A percentile compares a stretch with the other conserved stretches of the same genome.
phyloP scores from a whole-genome alignment of 1,140 invertebrate species.

The Pectinophora gossypiella region DNA sequence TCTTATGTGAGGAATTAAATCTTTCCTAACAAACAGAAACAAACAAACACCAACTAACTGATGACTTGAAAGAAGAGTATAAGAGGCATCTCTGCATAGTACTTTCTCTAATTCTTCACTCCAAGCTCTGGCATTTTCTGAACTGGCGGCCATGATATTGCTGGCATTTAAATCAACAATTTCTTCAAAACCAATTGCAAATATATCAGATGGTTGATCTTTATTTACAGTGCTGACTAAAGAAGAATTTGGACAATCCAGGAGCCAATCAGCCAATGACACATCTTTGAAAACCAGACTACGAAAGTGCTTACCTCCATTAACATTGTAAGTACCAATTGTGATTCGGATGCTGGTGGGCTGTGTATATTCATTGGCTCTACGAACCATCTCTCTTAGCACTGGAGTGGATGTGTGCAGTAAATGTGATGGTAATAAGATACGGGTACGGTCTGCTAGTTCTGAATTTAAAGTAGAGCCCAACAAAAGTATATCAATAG shows the following conservation, averaged over 20 bases:
- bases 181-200: slow-evolving; percentile 99
- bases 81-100: slow-evolving; percentile 90
- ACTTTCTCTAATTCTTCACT: slow-evolving; percentile 96
- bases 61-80: slow-evolving; percentile 94
- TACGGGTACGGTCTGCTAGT: slow-evolving; percentile 91
- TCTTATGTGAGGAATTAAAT: slow-evolving; percentile 90
- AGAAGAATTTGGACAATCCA: slow-evolving; percentile 83
- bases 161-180: slow-evolving; percentile 99
- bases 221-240: slow-evolving; percentile 76
- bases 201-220: slow-evolving; percentile 90
- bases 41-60: slow-evolving; percentile 99
- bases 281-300: slow-evolving; percentile 97
- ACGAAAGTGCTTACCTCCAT: slow-evolving; percentile 98
- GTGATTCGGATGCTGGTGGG: slow-evolving; percentile 85
- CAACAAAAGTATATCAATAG: slow-evolving; percentile 96
- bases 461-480: slow-evolving; percentile 95
- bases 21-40: slow-evolving; percentile 94
- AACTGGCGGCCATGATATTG: slow-evolving; percentile 98
- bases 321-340: slow-evolving; percentile 99
- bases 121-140: slow-evolving; percentile 97
- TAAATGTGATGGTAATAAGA: slow-evolving; percentile 91
- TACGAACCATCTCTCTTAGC: slow-evolving; percentile 87
- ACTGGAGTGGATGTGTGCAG: slow-evolving; percentile 90
- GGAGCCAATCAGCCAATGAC: slow-evolving; percentile 94
- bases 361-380: slow-evolving; percentile 89